Conservation (phyloP, 2,797 vertebrate genomes). For the Philypnodon macrostomus region DNA sequence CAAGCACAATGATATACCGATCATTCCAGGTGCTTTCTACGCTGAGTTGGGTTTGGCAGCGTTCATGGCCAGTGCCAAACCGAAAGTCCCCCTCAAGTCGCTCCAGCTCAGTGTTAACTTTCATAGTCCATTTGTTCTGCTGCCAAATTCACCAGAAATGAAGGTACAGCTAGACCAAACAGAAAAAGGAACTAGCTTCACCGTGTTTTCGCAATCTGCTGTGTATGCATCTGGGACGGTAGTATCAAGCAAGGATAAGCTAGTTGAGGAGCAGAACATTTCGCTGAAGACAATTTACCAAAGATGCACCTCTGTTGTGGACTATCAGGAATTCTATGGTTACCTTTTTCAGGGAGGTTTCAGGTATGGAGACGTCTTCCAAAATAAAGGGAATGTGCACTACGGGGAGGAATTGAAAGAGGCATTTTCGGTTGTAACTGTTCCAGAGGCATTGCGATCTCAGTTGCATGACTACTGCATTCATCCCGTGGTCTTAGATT, state of each 20-base stretch:
- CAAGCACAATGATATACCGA: slow-evolving; percentile 74
- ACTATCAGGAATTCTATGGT: slow-evolving; percentile 72
- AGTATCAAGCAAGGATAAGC: slow-evolving; percentile 40
- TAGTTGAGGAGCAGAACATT: slow-evolving; percentile 74
- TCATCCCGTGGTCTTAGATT: slow-evolving; percentile 85
- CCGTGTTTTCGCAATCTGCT: slow-evolving; percentile 68
- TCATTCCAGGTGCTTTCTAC: slow-evolving; percentile 84
- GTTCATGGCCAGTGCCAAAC: slow-evolving; percentile 68
- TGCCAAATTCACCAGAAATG: slow-evolving; percentile 63
- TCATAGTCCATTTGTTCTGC: slow-evolving; percentile 76
- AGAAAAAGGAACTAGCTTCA: slow-evolving; percentile 61
- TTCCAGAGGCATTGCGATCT: slow-evolving; percentile 62
- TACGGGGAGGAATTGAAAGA: slow-evolving; percentile 82
- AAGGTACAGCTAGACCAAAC: slow-evolving; percentile 71
- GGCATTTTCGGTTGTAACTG: slow-evolving; percentile 71
- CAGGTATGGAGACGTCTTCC: slow-evolving; percentile 79
- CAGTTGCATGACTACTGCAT: slow-evolving; percentile 81
- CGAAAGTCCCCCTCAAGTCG: slow-evolving; percentile 74
- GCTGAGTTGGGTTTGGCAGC: slow-evolving; percentile 81
- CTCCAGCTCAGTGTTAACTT: slow-evolving; percentile 78
- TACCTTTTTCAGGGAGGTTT: slow-evolving; percentile 75
- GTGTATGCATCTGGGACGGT: slow-evolving; percentile 78
- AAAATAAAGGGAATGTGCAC: slow-evolving; percentile 76
- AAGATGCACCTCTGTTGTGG: slow-evolving; percentile 75
- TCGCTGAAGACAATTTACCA: slow-evolving; percentile 68